phyloP scores from a whole-genome alignment of 2,888 invertebrate genomes.

The Heliconius sara region DNA sequence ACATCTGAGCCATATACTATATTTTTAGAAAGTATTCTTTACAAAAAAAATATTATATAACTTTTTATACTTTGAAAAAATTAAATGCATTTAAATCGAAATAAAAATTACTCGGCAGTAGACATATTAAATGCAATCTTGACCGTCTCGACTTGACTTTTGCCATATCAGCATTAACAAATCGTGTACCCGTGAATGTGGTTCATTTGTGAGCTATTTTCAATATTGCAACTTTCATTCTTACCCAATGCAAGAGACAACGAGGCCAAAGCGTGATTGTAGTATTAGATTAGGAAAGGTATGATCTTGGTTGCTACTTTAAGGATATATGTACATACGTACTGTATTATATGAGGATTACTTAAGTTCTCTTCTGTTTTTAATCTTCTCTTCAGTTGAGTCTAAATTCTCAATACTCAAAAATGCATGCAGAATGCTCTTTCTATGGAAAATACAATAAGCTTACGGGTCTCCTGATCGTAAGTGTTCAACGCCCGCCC shows the following conservation, averaged over 20 bases:
- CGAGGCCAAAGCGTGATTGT: slow-evolving; percentile 49
- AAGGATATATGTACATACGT: slow-evolving; percentile 34
- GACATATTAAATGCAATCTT: not conserved
- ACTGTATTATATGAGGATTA: too few species aligned
- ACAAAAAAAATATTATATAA: not conserved
- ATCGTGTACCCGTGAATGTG: slow-evolving; percentile 27
- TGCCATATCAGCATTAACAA: slow-evolving; percentile 28
- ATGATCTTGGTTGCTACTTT: slow-evolving; percentile 34
- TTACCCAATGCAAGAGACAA: slow-evolving; percentile 45
- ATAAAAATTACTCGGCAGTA: not conserved
- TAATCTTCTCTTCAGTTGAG: too few species aligned
- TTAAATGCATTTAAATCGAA: not conserved
- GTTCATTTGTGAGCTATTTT: slow-evolving; percentile 45
- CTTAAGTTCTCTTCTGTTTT: too few species aligned
- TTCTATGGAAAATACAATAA: too few species aligned
- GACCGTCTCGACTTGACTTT: slow-evolving; percentile 28
- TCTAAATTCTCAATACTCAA: too few species aligned
- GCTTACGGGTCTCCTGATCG: too few species aligned
- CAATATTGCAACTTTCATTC: slow-evolving; percentile 50
- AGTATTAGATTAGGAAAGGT: slow-evolving; percentile 48
- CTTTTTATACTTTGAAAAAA: too few species aligned
- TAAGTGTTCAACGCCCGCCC: too few species aligned
- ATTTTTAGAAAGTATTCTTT: too few species aligned
- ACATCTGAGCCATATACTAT: too few species aligned
- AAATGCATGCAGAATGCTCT: too few species aligned